phyloP scores from a whole-genome alignment of 1,140 invertebrate species.

The Drosophila melanica region DNA sequence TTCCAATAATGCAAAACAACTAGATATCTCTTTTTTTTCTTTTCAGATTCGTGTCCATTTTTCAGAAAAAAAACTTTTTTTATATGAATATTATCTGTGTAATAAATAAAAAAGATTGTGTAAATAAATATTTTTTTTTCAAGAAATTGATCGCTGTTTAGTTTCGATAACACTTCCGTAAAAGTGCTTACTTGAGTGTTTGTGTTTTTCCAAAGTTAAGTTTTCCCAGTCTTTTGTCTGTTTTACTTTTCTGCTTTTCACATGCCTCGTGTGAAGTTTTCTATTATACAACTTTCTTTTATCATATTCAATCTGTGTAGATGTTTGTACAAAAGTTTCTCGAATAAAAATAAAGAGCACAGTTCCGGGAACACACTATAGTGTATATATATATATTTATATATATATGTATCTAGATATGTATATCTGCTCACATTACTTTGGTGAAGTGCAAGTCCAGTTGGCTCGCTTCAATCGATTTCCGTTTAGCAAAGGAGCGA shows the following conservation, averaged over 20 bases:
- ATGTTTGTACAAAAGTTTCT: constrained; percentile 20
- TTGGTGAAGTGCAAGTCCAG: constrained; percentile 36
- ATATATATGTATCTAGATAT: not conserved
- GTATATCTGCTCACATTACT: not conserved
- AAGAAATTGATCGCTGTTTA: constrained; percentile 1
- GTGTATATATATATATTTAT: not conserved
- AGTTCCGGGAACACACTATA: constrained; percentile 21
- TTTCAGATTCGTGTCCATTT: not conserved
- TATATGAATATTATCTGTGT: not conserved
- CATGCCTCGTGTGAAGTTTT: constrained; percentile 23
- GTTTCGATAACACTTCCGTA: not conserved
- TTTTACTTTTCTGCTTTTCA: not conserved
- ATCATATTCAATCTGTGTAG: constrained; percentile 17
- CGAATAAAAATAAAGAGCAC: constrained; percentile 12
- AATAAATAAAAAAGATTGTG: too few relatives aligned
- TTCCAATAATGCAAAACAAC: constrained; percentile 11
- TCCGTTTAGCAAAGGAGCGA: constrained; percentile 73
- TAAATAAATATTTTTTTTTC: not conserved
- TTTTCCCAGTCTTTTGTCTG: too few relatives aligned
- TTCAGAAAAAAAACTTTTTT: not conserved
- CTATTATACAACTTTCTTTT: constrained; percentile 27
- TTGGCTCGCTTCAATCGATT: constrained; percentile 67
- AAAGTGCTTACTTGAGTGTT: not conserved
- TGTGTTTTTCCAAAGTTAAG: constrained; percentile 10
- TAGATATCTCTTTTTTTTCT: not conserved